phyloP scores from a whole-genome alignment of 2,113 vertebrate species.

The Calidris pygmaea region DNA sequence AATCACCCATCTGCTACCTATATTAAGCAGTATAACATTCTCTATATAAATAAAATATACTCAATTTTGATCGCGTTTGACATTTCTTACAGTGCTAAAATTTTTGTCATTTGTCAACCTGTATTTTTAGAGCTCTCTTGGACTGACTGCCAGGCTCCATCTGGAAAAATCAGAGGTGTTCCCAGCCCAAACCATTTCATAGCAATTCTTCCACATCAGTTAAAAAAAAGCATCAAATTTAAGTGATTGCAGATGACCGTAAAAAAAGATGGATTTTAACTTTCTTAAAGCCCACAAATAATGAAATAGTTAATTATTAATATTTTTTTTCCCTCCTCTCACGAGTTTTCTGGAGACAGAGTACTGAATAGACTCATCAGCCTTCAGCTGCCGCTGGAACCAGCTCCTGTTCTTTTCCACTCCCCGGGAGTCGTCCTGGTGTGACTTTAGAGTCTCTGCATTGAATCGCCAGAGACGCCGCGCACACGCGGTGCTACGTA shows the following conservation, averaged over 20 bases:
- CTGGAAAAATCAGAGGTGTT: slow-evolving; percentile 38
- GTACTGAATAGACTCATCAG: not conserved
- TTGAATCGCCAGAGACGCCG: not conserved
- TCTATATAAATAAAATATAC: slow-evolving; percentile 12
- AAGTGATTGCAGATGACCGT: not conserved
- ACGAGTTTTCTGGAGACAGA: not conserved
- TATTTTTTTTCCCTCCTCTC: not conserved
- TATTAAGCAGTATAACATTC: slow-evolving; percentile 9
- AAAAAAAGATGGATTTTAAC: not conserved
- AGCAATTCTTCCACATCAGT: not conserved
- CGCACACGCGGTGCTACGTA: not conserved
- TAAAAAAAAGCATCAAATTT: not conserved
- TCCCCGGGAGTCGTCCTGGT: too few species aligned
- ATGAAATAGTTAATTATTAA: not conserved
- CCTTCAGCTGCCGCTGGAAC: not conserved
- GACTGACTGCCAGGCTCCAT: slow-evolving; percentile 34
- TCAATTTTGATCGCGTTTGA: not conserved
- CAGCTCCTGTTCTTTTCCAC: not conserved
- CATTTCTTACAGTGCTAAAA: not conserved
- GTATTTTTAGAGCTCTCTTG: slow-evolving; percentile 15
- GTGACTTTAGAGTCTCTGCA: not conserved
- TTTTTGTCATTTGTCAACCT: slow-evolving; percentile 24
- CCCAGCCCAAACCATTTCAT: slow-evolving; percentile 9
- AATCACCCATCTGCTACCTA: slow-evolving; percentile 21
- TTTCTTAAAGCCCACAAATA: not conserved